These are phyloP conservation scores for Cromileptes altivelis DNA, from an alignment of 2,113 vertebrate species.

Conservation along the genomic window DNA sequence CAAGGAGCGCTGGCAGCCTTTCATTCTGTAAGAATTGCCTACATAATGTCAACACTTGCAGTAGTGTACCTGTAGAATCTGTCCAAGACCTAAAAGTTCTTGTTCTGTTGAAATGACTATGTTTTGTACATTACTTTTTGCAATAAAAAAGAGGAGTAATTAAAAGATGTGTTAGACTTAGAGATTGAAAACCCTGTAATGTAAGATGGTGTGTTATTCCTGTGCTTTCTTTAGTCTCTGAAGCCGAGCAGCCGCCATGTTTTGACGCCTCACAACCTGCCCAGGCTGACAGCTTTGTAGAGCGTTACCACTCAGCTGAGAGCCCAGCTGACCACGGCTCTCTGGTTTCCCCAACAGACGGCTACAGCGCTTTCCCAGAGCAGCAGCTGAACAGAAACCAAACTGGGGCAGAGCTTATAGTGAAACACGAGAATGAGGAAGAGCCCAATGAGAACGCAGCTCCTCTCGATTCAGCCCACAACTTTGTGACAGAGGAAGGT, in stretches of 20 bases:
- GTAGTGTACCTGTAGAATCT: too few relatives aligned
- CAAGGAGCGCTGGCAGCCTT: too few relatives aligned
- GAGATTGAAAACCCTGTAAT: not conserved
- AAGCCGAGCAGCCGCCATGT: slow-evolving; percentile 15
- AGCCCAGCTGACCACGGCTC: not conserved
- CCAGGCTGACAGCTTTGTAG: not conserved
- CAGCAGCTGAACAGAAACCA: slow-evolving; percentile 17
- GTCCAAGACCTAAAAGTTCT: too few relatives aligned
- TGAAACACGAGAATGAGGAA: slow-evolving; percentile 68
- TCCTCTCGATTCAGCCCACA: slow-evolving; percentile 10
- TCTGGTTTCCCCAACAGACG: not conserved
- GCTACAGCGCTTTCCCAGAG: slow-evolving; percentile 21
- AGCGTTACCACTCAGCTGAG: slow-evolving; percentile 17
- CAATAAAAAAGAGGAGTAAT: not conserved
- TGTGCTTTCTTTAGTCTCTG: slow-evolving; percentile 34
- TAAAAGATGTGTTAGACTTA: not conserved
- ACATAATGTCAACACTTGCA: too few relatives aligned
- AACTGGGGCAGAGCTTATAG: not conserved
- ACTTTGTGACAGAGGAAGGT: slow-evolving; percentile 14
- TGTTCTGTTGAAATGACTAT: too few relatives aligned
- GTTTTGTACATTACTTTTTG: too few relatives aligned
- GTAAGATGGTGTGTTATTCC: not conserved
- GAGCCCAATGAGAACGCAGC: slow-evolving; percentile 24
- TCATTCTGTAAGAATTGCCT: too few relatives aligned
- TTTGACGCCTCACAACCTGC: not conserved